Percentiles rank a stretch among this genome's conserved stretches.
Evolutionary conservation across 1,140 invertebrate genomes (phyloP).

Genomic region (Apis florea): DNA sequence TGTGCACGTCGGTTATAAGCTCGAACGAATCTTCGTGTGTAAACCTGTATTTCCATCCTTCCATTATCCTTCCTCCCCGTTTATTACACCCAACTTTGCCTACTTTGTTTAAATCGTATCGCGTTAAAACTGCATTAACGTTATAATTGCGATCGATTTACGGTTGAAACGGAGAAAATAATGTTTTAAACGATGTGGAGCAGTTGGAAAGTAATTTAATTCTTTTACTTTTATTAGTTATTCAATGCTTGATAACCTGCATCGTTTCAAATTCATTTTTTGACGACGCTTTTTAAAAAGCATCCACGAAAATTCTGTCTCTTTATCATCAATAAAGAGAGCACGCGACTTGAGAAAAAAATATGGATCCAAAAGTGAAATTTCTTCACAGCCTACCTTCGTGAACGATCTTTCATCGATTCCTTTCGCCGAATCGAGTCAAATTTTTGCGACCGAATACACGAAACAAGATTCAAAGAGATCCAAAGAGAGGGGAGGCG

Average conservation of each 20-base stretch:
- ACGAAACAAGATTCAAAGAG: too few relatives aligned
- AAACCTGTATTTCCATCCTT: slow-evolving; percentile 7
- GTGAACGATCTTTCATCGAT: too few relatives aligned
- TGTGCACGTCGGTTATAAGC: not conserved
- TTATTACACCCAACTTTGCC: not conserved
- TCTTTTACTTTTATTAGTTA: not conserved
- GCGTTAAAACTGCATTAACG: not conserved
- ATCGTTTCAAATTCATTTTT: too few relatives aligned
- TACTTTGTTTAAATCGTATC: not conserved
- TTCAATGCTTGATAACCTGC: not conserved
- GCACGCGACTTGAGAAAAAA: too few relatives aligned
- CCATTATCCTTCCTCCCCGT: not conserved
- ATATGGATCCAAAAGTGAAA: too few relatives aligned
- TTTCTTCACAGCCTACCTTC: too few relatives aligned
- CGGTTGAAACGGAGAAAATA: not conserved
- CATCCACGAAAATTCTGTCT: too few relatives aligned
- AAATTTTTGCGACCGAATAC: too few relatives aligned
- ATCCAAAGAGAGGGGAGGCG: too few relatives aligned
- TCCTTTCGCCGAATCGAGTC: too few relatives aligned
- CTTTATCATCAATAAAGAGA: too few relatives aligned
- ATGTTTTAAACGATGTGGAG: not conserved
- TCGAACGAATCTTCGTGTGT: not conserved
- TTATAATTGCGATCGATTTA: not conserved
- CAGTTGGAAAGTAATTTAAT: not conserved
- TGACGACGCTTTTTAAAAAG: too few relatives aligned